Evolutionary conservation across 2,113 vertebrate species (phyloP), one percentile per base, ranked within the genome.

Genomic region (Oreochromis spilurus): DNA sequence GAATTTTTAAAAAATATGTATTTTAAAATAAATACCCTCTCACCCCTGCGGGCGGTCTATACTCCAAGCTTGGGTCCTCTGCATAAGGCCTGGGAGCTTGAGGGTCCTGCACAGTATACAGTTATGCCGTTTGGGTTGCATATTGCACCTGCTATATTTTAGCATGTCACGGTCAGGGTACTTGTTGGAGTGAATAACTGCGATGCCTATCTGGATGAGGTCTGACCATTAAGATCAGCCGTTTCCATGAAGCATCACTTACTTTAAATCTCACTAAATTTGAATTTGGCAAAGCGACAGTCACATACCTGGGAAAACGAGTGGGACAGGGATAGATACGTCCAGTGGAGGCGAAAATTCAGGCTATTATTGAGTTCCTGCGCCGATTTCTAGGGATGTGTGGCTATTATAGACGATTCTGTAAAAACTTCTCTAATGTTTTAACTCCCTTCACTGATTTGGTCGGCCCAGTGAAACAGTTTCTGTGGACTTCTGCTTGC

Each of bases 1-100:
- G 1, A 57, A 16, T 29, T 57, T 57, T 57, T 5, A 4, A 0
- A 0, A 3, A 16, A 29, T 57, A 29, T 57, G 29, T 57, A 57
- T 57, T 57, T 57, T 57, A 9, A 57, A 57, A 57, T 57, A 29
- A 29, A 57, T 16, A 29, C 55, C 55, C 55, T 57, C 24, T 57
- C 13, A 2, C 12, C 21, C 54, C 21, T 57, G 54, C 1, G 4
- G 54, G 54, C 21, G 26, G 24, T 29, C 4, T 57, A 57, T 29
- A 24, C 54, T 57, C 24, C 54, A 57, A 3, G 54, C 55, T 57
- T 57, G 55, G 24, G 24, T 57, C 55, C 24, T 57, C 55, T 57
- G 29, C 55, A 57, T 57, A 7, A 5, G 2, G 55, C 55, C 55
- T 57, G 55, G 13, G 13, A 57, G 24, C 55, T 57, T 57, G 55